Evolutionary conservation across 1,140 invertebrate genomes (phyloP).

Genomic region (Marisa cornuarietis): DNA sequence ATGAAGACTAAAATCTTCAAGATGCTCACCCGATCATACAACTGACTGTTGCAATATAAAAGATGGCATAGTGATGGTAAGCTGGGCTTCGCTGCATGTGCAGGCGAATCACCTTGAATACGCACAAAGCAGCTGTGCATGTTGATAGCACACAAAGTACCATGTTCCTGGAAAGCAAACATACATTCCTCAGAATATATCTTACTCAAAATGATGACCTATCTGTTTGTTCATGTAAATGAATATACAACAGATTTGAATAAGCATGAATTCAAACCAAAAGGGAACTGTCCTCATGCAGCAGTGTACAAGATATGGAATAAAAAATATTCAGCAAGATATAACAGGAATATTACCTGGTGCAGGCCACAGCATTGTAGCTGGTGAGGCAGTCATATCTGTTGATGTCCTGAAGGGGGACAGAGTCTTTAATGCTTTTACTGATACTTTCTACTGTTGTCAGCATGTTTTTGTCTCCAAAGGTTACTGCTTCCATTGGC

Average conservation of each 20-base stretch:
- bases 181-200: neutral
- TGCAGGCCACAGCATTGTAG: conserved; percentile 68
- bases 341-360: conserved; percentile 46
- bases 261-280: neutral
- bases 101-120: conserved; percentile 67
- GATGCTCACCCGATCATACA: conserved; percentile 67
- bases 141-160: conserved; percentile 65
- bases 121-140: conserved; percentile 67
- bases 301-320: neutral
- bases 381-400: conserved; percentile 67
- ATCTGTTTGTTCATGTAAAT: neutral
- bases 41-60: conserved; percentile 68
- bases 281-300: conserved; percentile 1
- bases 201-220: neutral
- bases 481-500: neutral
- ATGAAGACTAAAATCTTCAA: neutral
- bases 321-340: neutral
- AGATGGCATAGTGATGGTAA: conserved; percentile 70
- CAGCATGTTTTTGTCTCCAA: neutral
- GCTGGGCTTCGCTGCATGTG: conserved; percentile 68
- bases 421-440: conserved; percentile 8
- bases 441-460: neutral
- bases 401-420: conserved; percentile 58
- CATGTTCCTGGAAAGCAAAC: conserved; percentile 60
- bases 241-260: neutral